Conservation (phyloP, 1,140 invertebrate species). For the Episyrphus balteatus region DNA sequence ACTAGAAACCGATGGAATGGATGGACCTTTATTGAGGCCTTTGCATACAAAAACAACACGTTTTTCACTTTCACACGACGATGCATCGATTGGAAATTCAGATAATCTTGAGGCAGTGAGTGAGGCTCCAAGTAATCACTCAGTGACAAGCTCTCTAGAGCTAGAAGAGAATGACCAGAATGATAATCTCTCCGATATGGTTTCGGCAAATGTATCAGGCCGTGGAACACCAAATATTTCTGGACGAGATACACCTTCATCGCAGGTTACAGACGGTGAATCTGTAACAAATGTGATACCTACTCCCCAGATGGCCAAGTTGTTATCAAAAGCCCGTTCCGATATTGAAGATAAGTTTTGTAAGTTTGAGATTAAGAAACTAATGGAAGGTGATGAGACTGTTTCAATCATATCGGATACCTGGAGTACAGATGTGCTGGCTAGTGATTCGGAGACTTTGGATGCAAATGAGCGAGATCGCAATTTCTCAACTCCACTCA, state of each 20-base stretch:
- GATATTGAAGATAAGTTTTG: conserved; percentile 99
- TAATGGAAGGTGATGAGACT: conserved; percentile 82
- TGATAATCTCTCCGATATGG: conserved; percentile 92
- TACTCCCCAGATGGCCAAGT: conserved; percentile 42
- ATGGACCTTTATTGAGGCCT: conserved; percentile 22
- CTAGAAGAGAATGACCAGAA: conserved; percentile 79
- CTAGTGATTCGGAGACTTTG: conserved; percentile 85
- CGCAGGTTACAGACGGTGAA: conserved; percentile 76
- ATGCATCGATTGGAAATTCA: conserved; percentile 75
- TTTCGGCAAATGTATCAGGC: conserved; percentile 91
- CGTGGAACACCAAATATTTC: conserved; percentile 63
- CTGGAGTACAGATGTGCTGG: conserved; percentile 93
- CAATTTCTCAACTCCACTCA: conserved; percentile 35
- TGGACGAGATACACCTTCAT: conserved; percentile 89
- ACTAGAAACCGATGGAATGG: conserved; percentile 25
- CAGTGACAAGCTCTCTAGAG: conserved; percentile 83
- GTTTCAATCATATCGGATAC: conserved; percentile 93
- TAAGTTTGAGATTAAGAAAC: conserved; percentile 91
- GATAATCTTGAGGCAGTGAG: conserved; percentile 91
- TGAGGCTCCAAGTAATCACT: conserved; percentile 89
- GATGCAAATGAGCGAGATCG: conserved; percentile 51
- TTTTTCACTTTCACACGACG: conserved; percentile 81
- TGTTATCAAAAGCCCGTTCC: conserved; percentile 66
- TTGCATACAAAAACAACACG: conserved; percentile 27
- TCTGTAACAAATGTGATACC: conserved; percentile 39